Conservation (phyloP, 2,797 vertebrate species). For the Thaleichthys pacificus region DNA sequence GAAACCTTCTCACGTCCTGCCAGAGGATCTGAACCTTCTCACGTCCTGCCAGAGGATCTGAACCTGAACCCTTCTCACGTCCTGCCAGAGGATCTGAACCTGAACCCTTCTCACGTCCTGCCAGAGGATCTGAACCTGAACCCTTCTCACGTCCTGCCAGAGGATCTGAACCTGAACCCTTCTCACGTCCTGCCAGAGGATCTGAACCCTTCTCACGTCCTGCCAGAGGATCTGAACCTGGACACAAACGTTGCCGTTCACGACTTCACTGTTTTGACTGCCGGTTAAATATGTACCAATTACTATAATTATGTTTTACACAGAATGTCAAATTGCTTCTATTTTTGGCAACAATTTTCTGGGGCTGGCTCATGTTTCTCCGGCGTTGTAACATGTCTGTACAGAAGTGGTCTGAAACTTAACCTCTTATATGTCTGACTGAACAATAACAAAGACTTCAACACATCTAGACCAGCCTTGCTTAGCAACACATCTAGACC, state of each 20-base stretch:
- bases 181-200: background rate
- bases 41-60: background rate
- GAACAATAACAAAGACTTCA: slow-evolving; percentile 74
- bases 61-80: slow-evolving; percentile 11
- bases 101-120: slow-evolving; percentile 19
- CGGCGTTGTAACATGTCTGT: slow-evolving; percentile 56
- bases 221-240: slow-evolving; percentile 1
- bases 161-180: slow-evolving; percentile 3
- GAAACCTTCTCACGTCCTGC: slow-evolving; percentile 18
- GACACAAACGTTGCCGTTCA: slow-evolving; percentile 35
- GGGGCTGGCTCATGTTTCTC: slow-evolving; percentile 54
- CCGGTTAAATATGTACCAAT: slow-evolving; percentile 55
- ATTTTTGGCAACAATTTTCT: slow-evolving; percentile 65
- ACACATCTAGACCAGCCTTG: slow-evolving; percentile 55
- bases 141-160: slow-evolving; percentile 14
- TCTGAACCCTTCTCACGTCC: slow-evolving; percentile 13
- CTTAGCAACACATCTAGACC: slow-evolving; percentile 65
- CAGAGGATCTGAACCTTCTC: slow-evolving; percentile 7
- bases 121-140: background rate
- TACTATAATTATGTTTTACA: slow-evolving; percentile 69
- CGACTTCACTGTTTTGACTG: slow-evolving; percentile 53
- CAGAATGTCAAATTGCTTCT: slow-evolving; percentile 68
- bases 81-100: background rate
- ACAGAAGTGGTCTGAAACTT: slow-evolving; percentile 67
- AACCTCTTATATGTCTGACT: slow-evolving; percentile 59